These are phyloP conservation scores for Zosterops borbonicus DNA, from an alignment of 2,113 vertebrate genomes.

Conservation along the genomic window DNA sequence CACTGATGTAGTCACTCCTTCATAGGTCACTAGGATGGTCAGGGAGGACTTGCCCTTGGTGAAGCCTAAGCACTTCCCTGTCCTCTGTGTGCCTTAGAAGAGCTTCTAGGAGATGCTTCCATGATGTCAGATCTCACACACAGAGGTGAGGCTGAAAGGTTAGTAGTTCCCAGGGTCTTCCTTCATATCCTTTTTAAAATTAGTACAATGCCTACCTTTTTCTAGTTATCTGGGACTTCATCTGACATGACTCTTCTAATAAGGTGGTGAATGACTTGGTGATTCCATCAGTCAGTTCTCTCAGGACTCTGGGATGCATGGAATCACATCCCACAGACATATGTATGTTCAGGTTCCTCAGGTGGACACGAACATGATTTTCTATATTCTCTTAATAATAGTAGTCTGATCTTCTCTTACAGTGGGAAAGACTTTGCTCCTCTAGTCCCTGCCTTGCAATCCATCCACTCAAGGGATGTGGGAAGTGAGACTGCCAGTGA, in stretches of 20 bases:
- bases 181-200: not conserved
- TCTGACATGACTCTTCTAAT: not conserved
- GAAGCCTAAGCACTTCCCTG: not conserved
- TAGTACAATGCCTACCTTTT: not conserved
- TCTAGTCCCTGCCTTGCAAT: not conserved
- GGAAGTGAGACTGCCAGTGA: not conserved
- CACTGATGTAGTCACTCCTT: not conserved
- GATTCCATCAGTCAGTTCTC: not conserved
- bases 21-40: accelerated
- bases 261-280: not conserved
- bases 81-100: not conserved
- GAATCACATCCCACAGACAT: not conserved
- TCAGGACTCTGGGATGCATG: not conserved
- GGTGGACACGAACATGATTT: not conserved
- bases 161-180: not conserved
- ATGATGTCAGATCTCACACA: not conserved
- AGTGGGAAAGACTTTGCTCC: not conserved
- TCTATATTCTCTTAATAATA: not conserved
- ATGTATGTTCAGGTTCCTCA: not conserved
- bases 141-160: not conserved
- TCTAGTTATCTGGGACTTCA: not conserved
- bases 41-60: not conserved
- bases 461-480: not conserved
- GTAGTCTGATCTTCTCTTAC: not conserved
- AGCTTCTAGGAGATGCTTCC: not conserved